Conservation (phyloP, 2,888 invertebrate species). For the Nasonia oneida region DNA sequence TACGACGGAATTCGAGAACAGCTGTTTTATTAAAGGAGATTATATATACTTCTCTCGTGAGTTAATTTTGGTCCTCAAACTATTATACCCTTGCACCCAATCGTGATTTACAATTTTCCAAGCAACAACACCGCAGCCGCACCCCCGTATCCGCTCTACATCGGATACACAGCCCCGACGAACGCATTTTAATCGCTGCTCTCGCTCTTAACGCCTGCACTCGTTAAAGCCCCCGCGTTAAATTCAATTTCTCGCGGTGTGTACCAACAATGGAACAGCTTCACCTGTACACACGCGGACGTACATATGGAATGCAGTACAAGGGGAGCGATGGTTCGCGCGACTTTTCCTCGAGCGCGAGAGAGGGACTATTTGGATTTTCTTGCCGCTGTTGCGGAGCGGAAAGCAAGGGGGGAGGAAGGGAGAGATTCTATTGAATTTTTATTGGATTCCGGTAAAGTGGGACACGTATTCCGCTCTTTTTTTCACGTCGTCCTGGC, state of each 20-base stretch:
- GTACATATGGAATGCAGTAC: neutral
- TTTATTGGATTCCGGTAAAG: conserved; percentile 60
- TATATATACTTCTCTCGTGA: too few species aligned
- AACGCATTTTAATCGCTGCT: neutral
- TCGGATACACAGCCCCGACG: neutral
- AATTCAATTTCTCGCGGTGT: conserved; percentile 40
- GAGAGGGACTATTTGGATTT: conserved; percentile 46
- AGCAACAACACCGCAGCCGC: conserved; percentile 3
- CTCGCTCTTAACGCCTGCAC: neutral
- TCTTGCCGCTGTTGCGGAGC: conserved; percentile 6
- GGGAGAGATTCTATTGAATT: conserved; percentile 55
- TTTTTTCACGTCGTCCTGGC: neutral
- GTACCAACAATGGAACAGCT: too few species aligned
- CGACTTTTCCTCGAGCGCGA: neutral
- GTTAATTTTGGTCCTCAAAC: neutral
- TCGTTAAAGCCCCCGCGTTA: conserved; percentile 40
- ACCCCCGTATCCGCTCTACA: too few species aligned
- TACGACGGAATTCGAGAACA: too few species aligned
- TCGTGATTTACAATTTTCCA: neutral
- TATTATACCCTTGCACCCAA: neutral
- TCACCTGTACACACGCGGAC: neutral
- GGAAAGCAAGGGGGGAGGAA: neutral
- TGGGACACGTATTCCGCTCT: conserved; percentile 54
- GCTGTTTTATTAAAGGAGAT: too few species aligned
- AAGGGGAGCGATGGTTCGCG: neutral